Evolutionary conservation across 2,888 invertebrate species (phyloP).

Genomic region (Stenodema calcarata): DNA sequence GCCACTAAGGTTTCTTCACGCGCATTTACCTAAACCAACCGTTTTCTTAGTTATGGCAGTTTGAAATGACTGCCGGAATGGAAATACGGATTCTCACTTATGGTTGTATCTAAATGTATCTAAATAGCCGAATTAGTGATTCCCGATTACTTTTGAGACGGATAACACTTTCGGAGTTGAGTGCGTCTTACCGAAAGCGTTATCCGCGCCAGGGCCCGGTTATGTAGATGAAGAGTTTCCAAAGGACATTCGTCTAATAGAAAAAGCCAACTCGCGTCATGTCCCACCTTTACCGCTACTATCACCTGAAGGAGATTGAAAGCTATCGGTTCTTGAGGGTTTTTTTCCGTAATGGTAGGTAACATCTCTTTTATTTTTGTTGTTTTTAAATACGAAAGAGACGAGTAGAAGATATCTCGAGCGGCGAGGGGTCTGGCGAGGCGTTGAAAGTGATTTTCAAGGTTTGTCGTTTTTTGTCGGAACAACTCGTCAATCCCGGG

Average conservation of each 20-base stretch:
- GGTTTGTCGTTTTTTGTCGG: not conserved
- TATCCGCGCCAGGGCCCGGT: not conserved
- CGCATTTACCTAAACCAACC: no score
- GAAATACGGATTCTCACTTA: no score
- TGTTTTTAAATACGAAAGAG: not conserved
- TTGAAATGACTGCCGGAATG: no score
- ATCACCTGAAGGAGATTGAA: not conserved
- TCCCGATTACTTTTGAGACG: not conserved
- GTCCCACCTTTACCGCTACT: not conserved
- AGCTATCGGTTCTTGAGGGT: not conserved
- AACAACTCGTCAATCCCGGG: not conserved
- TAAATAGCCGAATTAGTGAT: no score
- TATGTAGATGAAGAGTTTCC: not conserved
- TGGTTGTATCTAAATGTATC: no score
- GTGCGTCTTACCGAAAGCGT: not conserved
- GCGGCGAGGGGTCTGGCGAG: not conserved
- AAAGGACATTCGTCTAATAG: not conserved
- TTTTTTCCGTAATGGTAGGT: not conserved
- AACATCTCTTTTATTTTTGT: not conserved
- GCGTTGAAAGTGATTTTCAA: not conserved
- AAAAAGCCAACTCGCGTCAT: not conserved
- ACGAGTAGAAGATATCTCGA: not conserved
- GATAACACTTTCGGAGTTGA: not conserved
- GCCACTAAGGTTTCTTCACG: no score
- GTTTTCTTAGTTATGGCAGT: no score